Base-by-base conservation (phyloP, 1,140 invertebrate species). In the Atta cephalotes region DNA sequence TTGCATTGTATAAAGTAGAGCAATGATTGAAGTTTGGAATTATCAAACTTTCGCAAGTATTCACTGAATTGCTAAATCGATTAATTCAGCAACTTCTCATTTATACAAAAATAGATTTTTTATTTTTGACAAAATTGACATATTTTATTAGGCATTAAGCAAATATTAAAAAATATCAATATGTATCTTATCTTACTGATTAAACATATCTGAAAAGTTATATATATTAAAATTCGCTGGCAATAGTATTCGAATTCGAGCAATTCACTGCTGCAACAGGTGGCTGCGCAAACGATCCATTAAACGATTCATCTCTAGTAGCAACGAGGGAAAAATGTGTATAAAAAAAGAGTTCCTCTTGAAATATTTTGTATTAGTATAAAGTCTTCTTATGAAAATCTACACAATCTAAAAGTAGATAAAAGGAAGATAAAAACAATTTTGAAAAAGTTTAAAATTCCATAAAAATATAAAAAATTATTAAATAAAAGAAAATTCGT, bases 271-370 rank as follows among this genome's bases (percentile, higher is more conserved):
- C 25, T 60, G 79, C 79, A 81, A 81, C 65, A 81, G 79, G 79
- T 81, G 51, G 79, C 31, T 70, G 60, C n/a, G 63, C 35, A 71
- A 81, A 81, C 77, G 62, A 80, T 45, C 65, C 51, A 81, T 81
- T 71, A 71, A 39, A 81, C 21, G 31, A 58, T 81, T 58, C 31
- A 65, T 79, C 10, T 79, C 25, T 65, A 79, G 25, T 51, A 79
- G 60, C 39, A 71, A 71, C 10, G 53, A 35, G 7, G 14, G 18
- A 56, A 45, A 81, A 81, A 58, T 60, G 56, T 71, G 28, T 58
- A 28, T 71, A 45, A 70, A 58, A 25, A 51, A 53, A 53, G 18
- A 28, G 18, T 70, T 45, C 18, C 16, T 21, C 5, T 66, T 2
- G 0, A n/a, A 28, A 78, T 28, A 18, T 63, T 6, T 16, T 18